Base-by-base conservation (phyloP, 2,888 invertebrate genomes). In the Lamellibrachia satsuma region DNA sequence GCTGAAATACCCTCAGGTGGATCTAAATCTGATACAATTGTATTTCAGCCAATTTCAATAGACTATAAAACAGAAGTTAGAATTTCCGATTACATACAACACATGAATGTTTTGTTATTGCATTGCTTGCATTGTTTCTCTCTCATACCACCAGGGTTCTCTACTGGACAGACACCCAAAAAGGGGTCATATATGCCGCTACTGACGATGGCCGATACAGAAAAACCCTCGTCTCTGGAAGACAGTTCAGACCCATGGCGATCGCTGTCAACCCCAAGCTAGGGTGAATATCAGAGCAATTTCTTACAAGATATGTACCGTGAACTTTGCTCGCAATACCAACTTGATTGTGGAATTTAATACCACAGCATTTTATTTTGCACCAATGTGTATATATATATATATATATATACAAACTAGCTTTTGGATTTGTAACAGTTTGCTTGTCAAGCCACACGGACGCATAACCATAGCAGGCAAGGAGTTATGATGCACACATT, bases 91-190 rank as follows among this genome's bases (percentile, higher is more conserved):
- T 22, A 4, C 75, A n/a, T 15, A 75, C 75, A 3, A 75, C 1
- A 22, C 22, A 75, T 75, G 11, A 75, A 75, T 55, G 75, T 75
- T 75, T 75, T 6, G 75, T 22, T 15, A 75, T 11, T 75, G 22
- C 22, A 4, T 11, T 75, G 22, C 22, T 1, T n/a, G 27, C 6
- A 90, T 92, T 90, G 8, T 1, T 90, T 93, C 39, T 92, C 7
- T 90, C 91, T 90, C n/a, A 22, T 75, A n/a, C 22, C 75, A 75
- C 75, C 92, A 97, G 98, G 93, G 99, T 99, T 96, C 97, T 99
- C 0, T 99, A 99, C 96, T 99, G 99, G 99, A 98, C 98, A 0
- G 99, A 99, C 95, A 93, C 97, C 4, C 92, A 60, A 2, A 97
- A 98, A 93, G 93, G 94, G 39, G 94, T 94, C 1, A 95, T 96